Base-by-base conservation (phyloP, 2,113 vertebrate species). In the Uropsilus gracilis region DNA sequence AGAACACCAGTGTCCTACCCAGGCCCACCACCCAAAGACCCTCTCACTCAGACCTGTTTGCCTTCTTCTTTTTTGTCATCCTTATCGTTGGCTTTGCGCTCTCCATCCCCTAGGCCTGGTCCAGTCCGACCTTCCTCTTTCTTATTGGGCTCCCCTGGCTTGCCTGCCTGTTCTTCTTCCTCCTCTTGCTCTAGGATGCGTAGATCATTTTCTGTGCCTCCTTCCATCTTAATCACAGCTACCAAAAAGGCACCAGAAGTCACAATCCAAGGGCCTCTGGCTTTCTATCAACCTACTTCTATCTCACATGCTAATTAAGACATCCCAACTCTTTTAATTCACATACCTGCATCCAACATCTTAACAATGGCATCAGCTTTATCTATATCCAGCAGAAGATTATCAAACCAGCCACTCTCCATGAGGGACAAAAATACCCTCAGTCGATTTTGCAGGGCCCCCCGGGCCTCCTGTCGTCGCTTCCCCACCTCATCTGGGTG, bases 181-280 rank as follows among this genome's bases (percentile, higher is more conserved):
- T 99, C 99, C 96, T 99, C 99, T 96, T 99, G 97, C 71, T 99
- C 99, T 94, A 99, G 97, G 92, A 99, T 99, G 14, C 99, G 99
- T 77, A 99, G 97, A 72, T 99, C 99, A 2, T 99, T 98, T 86
- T 99, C 99, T 0, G 98, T 98, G 11, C 99, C 99, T 68, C 99
- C 99, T 96, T 99, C 99, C 99, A 99, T 99, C 97, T 99, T 99
- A 95, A 99, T 99, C 82, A 99, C 99, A 16, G 99, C 99, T 99
- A 82, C 14, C 72, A 77, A 84, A 37, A 89, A 24, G 32, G 18
- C 50, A 95, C 8, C 42, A 44, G 3, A 86, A 28, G 13, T 90
- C 76, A 91, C 5, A 73, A 59, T 64, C 81, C 66, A 48, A 55
- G 24, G 24, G 39, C 24, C 39, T 86, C 50, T 86, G 34, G 34